phyloP scores from a whole-genome alignment of 53 echinoderm and acorn worm genomes.

The Astropecten irregularis region DNA sequence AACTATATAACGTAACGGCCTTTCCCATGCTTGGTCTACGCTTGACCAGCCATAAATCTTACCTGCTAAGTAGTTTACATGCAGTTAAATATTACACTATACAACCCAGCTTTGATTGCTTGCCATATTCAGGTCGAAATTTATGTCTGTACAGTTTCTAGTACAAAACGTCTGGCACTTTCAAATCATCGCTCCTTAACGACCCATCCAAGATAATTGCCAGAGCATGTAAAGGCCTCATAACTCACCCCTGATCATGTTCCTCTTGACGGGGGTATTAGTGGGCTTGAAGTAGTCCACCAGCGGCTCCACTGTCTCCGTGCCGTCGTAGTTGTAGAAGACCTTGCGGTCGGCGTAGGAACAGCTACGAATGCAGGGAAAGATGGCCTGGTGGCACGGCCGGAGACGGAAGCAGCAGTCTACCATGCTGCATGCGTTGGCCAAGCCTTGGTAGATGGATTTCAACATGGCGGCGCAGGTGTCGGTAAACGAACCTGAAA shows the following conservation, averaged over 20 bases:
- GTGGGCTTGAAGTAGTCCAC: constrained; percentile 89
- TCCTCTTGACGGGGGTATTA: constrained; percentile 65
- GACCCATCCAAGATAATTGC: not conserved
- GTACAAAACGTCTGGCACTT: not conserved
- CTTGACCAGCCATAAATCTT: too few relatives aligned
- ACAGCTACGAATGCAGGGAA: constrained; percentile 91
- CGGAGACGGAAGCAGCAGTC: constrained; percentile 88
- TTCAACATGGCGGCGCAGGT: constrained; percentile 43
- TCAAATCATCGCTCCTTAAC: not conserved
- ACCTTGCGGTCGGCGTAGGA: constrained; percentile 80
- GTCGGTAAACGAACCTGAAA: constrained; percentile 36
- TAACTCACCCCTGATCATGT: constrained; percentile 80
- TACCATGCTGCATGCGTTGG: constrained; percentile 79
- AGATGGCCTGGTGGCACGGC: constrained; percentile 83
- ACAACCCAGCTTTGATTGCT: too few relatives aligned
- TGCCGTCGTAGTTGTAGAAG: constrained; percentile 96
- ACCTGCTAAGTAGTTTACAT: too few relatives aligned
- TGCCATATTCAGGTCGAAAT: too few relatives aligned
- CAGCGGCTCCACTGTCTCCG: constrained; percentile 86
- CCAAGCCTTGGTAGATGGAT: constrained; percentile 60
- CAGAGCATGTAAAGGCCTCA: not conserved
- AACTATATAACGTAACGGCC: too few relatives aligned
- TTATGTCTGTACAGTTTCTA: too few relatives aligned
- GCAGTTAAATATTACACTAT: too few relatives aligned
- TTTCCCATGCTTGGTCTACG: too few relatives aligned